Conservation (phyloP, 2,113 vertebrate species). For the Globicephala melas region DNA sequence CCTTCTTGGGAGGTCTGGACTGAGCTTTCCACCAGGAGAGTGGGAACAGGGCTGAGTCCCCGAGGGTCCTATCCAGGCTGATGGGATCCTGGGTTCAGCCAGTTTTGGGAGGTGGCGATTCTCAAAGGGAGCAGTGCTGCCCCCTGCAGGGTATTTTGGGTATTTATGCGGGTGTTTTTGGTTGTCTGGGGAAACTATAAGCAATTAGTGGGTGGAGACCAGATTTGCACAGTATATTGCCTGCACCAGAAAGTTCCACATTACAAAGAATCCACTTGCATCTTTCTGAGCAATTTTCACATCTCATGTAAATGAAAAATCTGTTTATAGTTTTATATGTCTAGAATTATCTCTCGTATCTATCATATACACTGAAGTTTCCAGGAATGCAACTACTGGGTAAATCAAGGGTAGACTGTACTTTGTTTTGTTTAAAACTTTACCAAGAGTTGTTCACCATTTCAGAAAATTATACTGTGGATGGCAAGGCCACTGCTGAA, state of each 20-base stretch:
- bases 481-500: background rate
- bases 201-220: background rate
- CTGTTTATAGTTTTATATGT: background rate
- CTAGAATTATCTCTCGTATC: background rate
- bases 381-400: background rate
- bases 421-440: background rate
- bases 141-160: background rate
- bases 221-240: background rate
- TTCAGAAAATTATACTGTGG: background rate
- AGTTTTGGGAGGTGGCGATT: background rate
- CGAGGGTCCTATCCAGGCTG: background rate
- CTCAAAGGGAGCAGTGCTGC: background rate
- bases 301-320: background rate
- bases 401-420: background rate
- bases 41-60: background rate
- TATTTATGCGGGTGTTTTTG: background rate
- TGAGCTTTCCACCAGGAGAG: background rate
- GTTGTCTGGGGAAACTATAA: background rate
- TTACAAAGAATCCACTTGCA: background rate
- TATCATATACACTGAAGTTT: background rate
- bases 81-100: background rate
- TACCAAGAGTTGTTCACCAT: background rate
- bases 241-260: background rate
- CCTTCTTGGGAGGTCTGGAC: background rate
- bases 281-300: background rate